Conservation (phyloP, 2,113 vertebrate genomes). For the Dryoscopus gambensis region DNA sequence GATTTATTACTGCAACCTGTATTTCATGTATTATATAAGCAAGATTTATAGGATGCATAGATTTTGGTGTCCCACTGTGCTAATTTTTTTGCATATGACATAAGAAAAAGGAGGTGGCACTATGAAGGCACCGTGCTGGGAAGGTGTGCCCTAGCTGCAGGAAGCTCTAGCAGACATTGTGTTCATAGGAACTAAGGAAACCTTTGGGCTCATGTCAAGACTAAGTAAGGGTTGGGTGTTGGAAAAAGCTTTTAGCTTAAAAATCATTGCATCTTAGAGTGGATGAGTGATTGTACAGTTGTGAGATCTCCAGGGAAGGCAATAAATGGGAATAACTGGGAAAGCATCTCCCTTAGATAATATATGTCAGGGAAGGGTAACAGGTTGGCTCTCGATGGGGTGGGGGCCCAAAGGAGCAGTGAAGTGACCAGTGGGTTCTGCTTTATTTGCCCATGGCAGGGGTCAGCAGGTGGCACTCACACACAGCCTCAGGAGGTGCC, state of each 20-base stretch:
- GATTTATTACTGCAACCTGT: not conserved
- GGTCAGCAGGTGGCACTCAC: constrained; percentile 65
- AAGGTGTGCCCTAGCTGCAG: not conserved
- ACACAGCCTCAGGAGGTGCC: constrained; percentile 40
- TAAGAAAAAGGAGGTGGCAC: not conserved
- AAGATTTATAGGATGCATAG: not conserved
- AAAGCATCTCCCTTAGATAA: not conserved
- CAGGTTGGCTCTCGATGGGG: not conserved
- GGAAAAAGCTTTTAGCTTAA: not conserved
- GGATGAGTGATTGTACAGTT: not conserved
- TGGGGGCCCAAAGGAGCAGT: not conserved
- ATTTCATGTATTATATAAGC: not conserved
- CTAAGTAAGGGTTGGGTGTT: not conserved
- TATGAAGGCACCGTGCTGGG: not conserved
- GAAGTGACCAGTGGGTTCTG: not conserved
- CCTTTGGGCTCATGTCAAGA: not conserved
- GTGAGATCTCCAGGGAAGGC: not conserved
- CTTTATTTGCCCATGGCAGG: not conserved
- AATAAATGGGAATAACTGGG: not conserved
- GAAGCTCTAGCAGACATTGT: not conserved
- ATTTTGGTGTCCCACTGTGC: not conserved
- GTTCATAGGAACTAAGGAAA: not conserved
- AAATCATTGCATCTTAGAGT: not conserved
- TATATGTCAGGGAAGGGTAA: not conserved
- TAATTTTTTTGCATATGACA: not conserved